Percentiles rank a stretch among this genome's conserved stretches.
Evolutionary conservation across 1,140 invertebrate species (phyloP).

Genomic region (Theocolax elegans): DNA sequence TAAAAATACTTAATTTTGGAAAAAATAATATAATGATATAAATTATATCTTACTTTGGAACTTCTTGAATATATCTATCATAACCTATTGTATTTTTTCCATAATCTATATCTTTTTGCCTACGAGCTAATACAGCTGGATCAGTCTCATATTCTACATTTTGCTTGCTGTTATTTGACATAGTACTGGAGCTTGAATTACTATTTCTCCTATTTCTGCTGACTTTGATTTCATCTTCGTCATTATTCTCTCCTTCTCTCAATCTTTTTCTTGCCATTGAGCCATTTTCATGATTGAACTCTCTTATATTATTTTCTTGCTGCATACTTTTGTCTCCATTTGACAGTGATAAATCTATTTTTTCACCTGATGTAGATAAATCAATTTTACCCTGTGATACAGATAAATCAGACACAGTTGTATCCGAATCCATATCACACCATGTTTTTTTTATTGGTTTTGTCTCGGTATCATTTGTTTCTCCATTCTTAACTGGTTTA

Average conservation of each 20-base stretch:
- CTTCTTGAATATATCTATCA: constrained; percentile 77
- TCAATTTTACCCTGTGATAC: constrained; percentile 24
- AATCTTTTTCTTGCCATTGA: constrained; percentile 38
- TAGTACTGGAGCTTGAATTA: constrained; percentile 60
- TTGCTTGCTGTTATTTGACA: constrained; percentile 53
- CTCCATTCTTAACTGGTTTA: constrained; percentile 1
- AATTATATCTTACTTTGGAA: constrained; percentile 76
- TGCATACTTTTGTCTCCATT: constrained; percentile 8
- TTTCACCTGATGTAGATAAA: constrained; percentile 21
- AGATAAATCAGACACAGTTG: constrained; percentile 17
- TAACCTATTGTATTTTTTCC: constrained; percentile 94
- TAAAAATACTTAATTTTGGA: constrained; percentile 20
- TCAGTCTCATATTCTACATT: constrained; percentile 77
- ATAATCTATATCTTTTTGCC: constrained; percentile 95
- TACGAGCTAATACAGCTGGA: constrained; percentile 75
- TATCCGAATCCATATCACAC: constrained; percentile 35
- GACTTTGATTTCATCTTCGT: constrained; percentile 37
- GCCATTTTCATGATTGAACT: constrained; percentile 17
- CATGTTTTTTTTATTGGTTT: constrained; percentile 13
- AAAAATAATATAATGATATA: constrained; percentile 25
- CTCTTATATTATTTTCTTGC: constrained; percentile 32
- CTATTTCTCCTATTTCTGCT: constrained; percentile 54
- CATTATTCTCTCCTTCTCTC: constrained; percentile 31
- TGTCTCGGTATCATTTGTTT: constrained; percentile 8
- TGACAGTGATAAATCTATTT: constrained; percentile 14